Evolutionary conservation across 1,140 invertebrate species (phyloP), one percentile per base, ranked within the genome.

Genomic region (Galleria mellonella): DNA sequence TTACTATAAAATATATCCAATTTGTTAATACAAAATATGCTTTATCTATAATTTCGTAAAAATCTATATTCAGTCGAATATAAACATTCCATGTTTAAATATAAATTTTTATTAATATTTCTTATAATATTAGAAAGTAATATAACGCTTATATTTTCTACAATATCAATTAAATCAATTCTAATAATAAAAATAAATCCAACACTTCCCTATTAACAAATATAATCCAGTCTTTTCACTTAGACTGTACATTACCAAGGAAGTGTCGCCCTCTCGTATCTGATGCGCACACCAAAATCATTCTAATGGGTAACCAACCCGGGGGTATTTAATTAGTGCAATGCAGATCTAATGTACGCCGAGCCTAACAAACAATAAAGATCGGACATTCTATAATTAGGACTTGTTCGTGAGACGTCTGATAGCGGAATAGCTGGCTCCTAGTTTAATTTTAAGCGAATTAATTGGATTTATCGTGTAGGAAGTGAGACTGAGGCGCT

Each of bases 381-480:
- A 78, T 76, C 71, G 65, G 63, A 74, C 78, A 81, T 77, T 72
- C 63, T 58, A 81, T 76, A 76, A 73, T 83, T 83, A 81, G 76
- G 65, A 68, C 66, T 78, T 62, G 67, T 64, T 65, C 58, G 9
- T 50, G 46, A 49, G 52, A 62, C 60, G 61, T 62, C 57, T 55
- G 72, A 76, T 77, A 78, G 72, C 60, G 53, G 55, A 70, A 66
- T 69, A 51, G 57, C 38, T 41, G 50, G 47, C 43, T 52, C 44
- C 41, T 44, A 44, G 56, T 68, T 74, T 66, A 71, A 74, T 47
- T 76, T 75, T 68, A 63, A 68, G 61, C 59, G 65, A 69, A 70
- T 69, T 75, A 72, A 72, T 70, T 60, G 46, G 55, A 62, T 61
- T 49, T 68, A 69, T 71, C 66, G 61, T 65, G 62, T 60, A 66